Conservation (phyloP, 2,888 invertebrate genomes). For the Ephialtes manifestator region DNA sequence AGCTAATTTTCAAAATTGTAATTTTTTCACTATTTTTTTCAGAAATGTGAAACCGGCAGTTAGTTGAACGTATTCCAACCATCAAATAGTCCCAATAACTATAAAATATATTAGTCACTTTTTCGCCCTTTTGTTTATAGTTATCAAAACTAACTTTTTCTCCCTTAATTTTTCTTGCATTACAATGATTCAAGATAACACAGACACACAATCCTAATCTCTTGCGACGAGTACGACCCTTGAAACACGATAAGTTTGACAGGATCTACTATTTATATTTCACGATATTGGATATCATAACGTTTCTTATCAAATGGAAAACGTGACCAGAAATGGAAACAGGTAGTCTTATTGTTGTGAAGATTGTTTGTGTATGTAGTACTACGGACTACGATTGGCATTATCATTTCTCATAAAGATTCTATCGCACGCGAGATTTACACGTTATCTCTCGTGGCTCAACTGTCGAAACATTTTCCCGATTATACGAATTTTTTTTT, state of each 20-base stretch:
- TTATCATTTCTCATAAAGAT: neutral
- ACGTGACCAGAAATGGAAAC: neutral
- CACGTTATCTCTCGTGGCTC: neutral
- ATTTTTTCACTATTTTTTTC: too few relatives aligned
- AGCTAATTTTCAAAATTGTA: too few relatives aligned
- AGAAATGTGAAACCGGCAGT: too few relatives aligned
- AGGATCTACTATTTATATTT: slow-evolving; percentile 1
- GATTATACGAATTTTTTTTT: neutral
- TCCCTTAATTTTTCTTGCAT: neutral
- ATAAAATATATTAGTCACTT: too few relatives aligned
- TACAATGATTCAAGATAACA: slow-evolving; percentile 9
- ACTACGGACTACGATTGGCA: neutral
- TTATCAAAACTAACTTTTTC: neutral
- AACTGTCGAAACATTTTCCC: neutral
- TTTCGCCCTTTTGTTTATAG: too few relatives aligned
- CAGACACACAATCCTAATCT: neutral
- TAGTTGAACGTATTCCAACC: too few relatives aligned
- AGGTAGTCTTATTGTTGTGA: neutral
- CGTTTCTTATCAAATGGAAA: slow-evolving; percentile 12
- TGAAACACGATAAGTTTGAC: neutral
- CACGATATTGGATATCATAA: neutral
- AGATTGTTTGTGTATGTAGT: neutral
- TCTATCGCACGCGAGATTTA: neutral
- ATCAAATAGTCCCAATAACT: too few relatives aligned
- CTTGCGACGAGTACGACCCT: neutral